Evolutionary conservation across 2,888 invertebrate genomes (phyloP), one percentile per base, ranked within the genome.

Genomic region (Calameuta filiformis): DNA sequence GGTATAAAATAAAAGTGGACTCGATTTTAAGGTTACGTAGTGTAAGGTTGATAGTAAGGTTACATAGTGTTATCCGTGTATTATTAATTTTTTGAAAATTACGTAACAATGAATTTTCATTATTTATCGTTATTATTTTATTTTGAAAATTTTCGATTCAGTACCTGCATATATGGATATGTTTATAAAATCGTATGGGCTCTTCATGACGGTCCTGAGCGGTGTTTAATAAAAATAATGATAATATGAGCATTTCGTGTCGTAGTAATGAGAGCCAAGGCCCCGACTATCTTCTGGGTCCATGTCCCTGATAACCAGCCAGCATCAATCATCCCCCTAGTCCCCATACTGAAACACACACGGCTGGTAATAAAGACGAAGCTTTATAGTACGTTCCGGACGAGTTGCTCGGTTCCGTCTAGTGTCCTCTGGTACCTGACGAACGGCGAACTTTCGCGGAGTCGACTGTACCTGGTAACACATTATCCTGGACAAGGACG

Each of bases 201-300:
- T 56, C 56, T 56, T 56, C 56, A 56, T 56, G 56, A 33, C 11
- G 3, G 71, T 35, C 77, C 56, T 81, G 83, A 85, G 79, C 83
- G 86, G 87, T 89, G 87, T 89, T 90, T 89, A 90, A 90, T 90
- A 89, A 89, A 88, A 90, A 90, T 90, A 87, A 89, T 88, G 90
- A 90, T 90, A 89, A 90, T 90, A 90, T 89, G 90, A 90, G 90
- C 90, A 91, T 90, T 90, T 87, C 88, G 85, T 91, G 90, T 91
- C 86, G 85, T 82, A 84, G 88, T 90, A 90, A 91, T 90, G 89
- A 91, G 85, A 83, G 82, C 83, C 81, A 79, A 81, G 84, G 80
- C 77, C 80, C 78, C 81, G 78, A 71, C 85, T 85, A 85, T 85
- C 85, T 85, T 78, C 75, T 81, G 82, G 82, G 85, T 80, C 85